Conservation (phyloP, 1,140 invertebrate species). For the Meloidogyne floridensis region DNA sequence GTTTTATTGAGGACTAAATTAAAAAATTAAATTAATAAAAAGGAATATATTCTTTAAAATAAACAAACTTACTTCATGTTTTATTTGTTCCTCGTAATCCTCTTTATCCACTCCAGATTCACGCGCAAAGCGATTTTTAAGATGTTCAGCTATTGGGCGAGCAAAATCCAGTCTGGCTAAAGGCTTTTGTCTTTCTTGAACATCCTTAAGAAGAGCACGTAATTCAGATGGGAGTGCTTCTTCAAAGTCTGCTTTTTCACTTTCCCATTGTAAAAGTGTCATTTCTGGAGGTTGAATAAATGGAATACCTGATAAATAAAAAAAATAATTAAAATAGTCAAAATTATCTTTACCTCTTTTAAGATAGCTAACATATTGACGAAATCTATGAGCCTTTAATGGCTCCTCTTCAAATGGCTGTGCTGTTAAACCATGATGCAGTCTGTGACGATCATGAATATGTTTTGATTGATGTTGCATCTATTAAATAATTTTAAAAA, state of each 20-base stretch:
- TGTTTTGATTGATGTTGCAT: constrained; percentile 6
- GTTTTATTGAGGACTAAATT: not conserved
- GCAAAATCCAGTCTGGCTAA: constrained; percentile 65
- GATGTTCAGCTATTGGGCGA: constrained; percentile 63
- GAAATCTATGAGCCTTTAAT: constrained; percentile 59
- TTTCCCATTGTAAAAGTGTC: constrained; percentile 81
- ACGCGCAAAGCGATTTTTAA: constrained; percentile 53
- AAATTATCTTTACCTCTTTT: constrained; percentile 41
- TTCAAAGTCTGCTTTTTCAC: constrained; percentile 80
- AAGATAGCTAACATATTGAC: constrained; percentile 58
- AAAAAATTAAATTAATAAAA: not conserved
- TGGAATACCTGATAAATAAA: constrained; percentile 46
- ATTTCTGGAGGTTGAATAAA: constrained; percentile 72
- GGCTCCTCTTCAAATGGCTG: constrained; percentile 61
- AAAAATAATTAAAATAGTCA: not conserved
- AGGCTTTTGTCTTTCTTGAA: constrained; percentile 72
- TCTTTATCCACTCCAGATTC: constrained; percentile 38
- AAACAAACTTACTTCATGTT: not conserved
- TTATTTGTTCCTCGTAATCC: not conserved
- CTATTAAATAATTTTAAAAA: not conserved
- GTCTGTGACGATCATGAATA: not conserved
- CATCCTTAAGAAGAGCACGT: constrained; percentile 74
- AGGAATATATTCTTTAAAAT: not conserved
- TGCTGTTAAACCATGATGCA: constrained; percentile 23
- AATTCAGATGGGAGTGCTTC: constrained; percentile 75